phyloP scores from a whole-genome alignment of 2,797 vertebrate species.

The Premnoplex brunnescens region DNA sequence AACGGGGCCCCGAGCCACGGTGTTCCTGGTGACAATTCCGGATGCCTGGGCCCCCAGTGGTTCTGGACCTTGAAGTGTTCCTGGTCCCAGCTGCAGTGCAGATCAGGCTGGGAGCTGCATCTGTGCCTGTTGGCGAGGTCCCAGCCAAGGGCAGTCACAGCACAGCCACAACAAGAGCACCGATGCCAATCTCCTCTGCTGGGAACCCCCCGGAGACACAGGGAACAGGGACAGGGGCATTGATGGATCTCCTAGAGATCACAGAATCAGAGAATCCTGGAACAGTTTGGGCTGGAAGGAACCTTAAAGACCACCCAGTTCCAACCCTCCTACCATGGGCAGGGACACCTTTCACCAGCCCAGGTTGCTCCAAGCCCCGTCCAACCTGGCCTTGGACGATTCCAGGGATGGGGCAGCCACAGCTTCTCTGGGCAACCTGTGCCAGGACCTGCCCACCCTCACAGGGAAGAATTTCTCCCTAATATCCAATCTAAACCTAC shows the following conservation, averaged over 20 bases:
- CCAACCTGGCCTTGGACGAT: neutral
- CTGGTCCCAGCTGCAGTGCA: neutral
- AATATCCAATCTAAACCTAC: neutral
- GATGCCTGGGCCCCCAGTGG: neutral
- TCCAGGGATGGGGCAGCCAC: neutral
- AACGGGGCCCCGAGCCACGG: neutral
- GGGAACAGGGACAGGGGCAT: neutral
- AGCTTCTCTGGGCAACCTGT: neutral
- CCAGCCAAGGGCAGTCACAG: neutral
- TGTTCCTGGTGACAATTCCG: accelerated
- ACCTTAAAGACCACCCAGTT: neutral
- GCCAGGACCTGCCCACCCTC: accelerated
- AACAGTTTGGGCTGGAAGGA: neutral
- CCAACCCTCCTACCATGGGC: neutral
- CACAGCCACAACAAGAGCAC: neutral
- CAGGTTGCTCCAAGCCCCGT: accelerated
- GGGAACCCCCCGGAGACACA: accelerated
- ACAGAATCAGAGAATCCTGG: neutral
- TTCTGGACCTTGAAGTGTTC: neutral
- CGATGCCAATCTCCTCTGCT: accelerated
- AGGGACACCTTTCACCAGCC: neutral
- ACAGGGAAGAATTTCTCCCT: neutral
- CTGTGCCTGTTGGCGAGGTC: neutral
- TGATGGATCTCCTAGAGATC: neutral
- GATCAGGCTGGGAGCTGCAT: neutral